Conservation (phyloP, 2,888 invertebrate genomes). For the Epinotia nisella region DNA sequence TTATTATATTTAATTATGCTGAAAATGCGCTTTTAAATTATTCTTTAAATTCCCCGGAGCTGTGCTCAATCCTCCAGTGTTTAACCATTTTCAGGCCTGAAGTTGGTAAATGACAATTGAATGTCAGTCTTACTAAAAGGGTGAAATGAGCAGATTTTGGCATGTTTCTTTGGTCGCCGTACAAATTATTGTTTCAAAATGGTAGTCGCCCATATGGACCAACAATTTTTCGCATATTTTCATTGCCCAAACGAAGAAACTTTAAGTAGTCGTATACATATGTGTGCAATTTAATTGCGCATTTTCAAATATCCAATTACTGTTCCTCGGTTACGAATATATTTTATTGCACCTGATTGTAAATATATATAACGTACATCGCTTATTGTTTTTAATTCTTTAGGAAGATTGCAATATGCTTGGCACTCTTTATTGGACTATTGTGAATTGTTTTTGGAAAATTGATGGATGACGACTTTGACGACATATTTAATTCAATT, state of each 20-base stretch:
- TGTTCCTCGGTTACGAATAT: conserved; percentile 1
- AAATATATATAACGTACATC: conserved; percentile 4
- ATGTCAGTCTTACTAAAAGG: too few species aligned
- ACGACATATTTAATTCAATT: neutral
- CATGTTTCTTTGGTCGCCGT: too few species aligned
- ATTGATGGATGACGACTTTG: neutral
- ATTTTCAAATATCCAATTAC: conserved; percentile 4
- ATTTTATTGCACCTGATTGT: neutral
- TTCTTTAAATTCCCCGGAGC: too few species aligned
- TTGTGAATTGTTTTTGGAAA: conserved; percentile 1
- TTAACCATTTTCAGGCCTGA: too few species aligned
- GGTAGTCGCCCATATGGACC: too few species aligned
- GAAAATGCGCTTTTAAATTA: conserved; percentile 13
- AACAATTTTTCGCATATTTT: too few species aligned
- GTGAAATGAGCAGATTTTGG: too few species aligned
- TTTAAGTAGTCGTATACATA: too few species aligned
- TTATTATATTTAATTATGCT: neutral
- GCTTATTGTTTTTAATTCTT: neutral
- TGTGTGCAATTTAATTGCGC: neutral
- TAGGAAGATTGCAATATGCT: conserved; percentile 12
- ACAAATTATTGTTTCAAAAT: too few species aligned
- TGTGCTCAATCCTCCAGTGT: too few species aligned
- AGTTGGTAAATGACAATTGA: too few species aligned
- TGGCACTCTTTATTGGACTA: conserved; percentile 29
- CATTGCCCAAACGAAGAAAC: too few species aligned